A percentile compares a stretch with the other conserved stretches of the same genome.
These are phyloP conservation scores for Conus canariensis DNA, from an alignment of 2,888 invertebrate species.

Conservation along the genomic window DNA sequence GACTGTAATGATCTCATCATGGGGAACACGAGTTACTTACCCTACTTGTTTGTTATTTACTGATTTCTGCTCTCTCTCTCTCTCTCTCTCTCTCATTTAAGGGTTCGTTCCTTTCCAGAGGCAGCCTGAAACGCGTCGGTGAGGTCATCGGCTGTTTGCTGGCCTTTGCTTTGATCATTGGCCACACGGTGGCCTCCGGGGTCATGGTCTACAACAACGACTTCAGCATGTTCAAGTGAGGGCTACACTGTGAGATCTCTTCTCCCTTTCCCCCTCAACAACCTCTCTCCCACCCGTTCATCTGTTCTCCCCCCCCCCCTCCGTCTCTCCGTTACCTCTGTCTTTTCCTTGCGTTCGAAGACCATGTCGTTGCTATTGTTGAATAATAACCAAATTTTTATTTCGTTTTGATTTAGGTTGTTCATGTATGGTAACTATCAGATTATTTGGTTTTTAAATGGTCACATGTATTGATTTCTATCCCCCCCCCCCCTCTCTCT, in stretches of 20 bases:
- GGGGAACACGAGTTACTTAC: too few relatives aligned
- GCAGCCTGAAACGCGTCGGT: neutral
- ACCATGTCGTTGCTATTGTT: too few relatives aligned
- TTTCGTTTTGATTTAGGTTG: too few relatives aligned
- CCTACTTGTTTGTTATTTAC: too few relatives aligned
- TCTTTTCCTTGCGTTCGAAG: neutral
- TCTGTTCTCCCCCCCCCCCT: neutral
- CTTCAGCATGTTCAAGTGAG: neutral
- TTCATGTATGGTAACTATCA: too few relatives aligned
- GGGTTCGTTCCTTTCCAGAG: neutral
- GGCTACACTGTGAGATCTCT: too few relatives aligned
- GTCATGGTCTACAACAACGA: neutral
- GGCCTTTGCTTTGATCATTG: neutral
- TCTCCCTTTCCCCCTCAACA: neutral
- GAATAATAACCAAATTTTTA: too few relatives aligned
- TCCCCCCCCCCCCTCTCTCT: neutral
- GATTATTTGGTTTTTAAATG: too few relatives aligned
- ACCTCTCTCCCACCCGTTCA: neutral
- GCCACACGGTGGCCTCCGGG: neutral
- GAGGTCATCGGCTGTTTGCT: neutral
- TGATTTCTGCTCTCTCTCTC: too few relatives aligned
- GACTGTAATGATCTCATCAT: too few relatives aligned
- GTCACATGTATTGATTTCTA: neutral
- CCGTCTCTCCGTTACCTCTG: neutral
- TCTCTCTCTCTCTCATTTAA: too few relatives aligned